These are phyloP conservation scores for Bellardia pandia DNA, from an alignment of 2,888 invertebrate species.

Conservation along the genomic window DNA sequence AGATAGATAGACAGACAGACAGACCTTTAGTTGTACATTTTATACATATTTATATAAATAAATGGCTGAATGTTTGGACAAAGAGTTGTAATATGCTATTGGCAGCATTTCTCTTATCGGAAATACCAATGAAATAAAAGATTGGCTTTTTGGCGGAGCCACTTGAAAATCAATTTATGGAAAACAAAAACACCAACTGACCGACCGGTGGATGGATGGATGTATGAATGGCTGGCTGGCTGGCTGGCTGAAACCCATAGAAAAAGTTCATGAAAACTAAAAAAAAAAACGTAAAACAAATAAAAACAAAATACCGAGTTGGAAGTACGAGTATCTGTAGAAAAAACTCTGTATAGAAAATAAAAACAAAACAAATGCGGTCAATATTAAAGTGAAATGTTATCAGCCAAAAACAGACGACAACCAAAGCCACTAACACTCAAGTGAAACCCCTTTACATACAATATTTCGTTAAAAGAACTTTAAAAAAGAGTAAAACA, in stretches of 20 bases:
- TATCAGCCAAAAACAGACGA: slow-evolving; percentile 62
- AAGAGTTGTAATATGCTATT: slow-evolving; percentile 55
- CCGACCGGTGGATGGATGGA: neutral
- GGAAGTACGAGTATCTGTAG: neutral
- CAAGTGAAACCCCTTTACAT: neutral
- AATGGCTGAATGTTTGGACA: slow-evolving; percentile 16
- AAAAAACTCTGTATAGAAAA: neutral
- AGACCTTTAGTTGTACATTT: neutral
- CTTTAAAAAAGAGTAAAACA: neutral
- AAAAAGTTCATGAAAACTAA: slow-evolving; percentile 53
- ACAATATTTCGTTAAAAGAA: neutral
- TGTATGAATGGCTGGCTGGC: neutral
- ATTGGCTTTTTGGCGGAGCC: slow-evolving; percentile 72
- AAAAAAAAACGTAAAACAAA: slow-evolving; percentile 1
- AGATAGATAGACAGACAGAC: slow-evolving; percentile 1
- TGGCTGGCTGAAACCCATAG: slow-evolving; percentile 28
- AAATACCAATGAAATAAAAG: slow-evolving; percentile 67
- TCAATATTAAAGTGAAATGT: slow-evolving; percentile 71
- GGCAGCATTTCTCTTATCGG: slow-evolving; percentile 70
- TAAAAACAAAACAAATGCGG: slow-evolving; percentile 56
- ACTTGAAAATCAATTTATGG: slow-evolving; percentile 72
- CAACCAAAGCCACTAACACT: neutral
- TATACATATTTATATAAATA: neutral
- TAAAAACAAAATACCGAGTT: slow-evolving; percentile 37
- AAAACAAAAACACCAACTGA: slow-evolving; percentile 49